Evolutionary conservation across 2,113 vertebrate species (phyloP).

Genomic region (Burhinus oedicnemus): DNA sequence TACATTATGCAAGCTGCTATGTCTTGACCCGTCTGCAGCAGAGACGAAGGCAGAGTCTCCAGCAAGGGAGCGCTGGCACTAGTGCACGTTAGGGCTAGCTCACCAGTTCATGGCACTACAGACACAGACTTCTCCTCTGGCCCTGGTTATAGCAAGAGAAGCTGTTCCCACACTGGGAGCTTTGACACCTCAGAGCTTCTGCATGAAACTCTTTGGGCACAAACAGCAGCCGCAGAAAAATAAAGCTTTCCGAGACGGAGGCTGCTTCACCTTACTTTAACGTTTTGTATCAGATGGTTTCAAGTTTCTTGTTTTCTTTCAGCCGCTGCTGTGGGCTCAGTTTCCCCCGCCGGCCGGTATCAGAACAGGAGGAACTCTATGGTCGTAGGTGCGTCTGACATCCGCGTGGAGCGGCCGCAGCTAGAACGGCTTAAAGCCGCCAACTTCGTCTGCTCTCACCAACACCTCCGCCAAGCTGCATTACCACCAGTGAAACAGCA

Average conservation of each 20-base stretch:
- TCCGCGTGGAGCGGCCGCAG: fast-evolving
- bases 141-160: fast-evolving
- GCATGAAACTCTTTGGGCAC: not conserved
- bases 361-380: not conserved
- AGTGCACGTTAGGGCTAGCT: fast-evolving
- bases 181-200: not conserved
- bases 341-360: fast-evolving
- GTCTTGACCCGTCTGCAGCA: fast-evolving
- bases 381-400: fast-evolving
- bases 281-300: not conserved
- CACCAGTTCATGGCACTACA: not conserved
- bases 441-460: fast-evolving
- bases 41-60: not conserved
- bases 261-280: not conserved
- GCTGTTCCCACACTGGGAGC: not conserved
- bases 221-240: not conserved
- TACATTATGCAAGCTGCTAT: fast-evolving
- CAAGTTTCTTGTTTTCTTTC: not conserved
- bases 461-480: fast-evolving
- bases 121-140: not conserved
- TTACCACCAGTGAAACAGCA: fast-evolving
- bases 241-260: not conserved
- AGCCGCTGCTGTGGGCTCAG: not conserved
- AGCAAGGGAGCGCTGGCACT: fast-evolving
- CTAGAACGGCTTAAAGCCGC: not conserved